Percentiles rank a stretch among this genome's conserved stretches.
phyloP scores from a whole-genome alignment of 2,797 vertebrate species.

The Microchirus variegatus region DNA sequence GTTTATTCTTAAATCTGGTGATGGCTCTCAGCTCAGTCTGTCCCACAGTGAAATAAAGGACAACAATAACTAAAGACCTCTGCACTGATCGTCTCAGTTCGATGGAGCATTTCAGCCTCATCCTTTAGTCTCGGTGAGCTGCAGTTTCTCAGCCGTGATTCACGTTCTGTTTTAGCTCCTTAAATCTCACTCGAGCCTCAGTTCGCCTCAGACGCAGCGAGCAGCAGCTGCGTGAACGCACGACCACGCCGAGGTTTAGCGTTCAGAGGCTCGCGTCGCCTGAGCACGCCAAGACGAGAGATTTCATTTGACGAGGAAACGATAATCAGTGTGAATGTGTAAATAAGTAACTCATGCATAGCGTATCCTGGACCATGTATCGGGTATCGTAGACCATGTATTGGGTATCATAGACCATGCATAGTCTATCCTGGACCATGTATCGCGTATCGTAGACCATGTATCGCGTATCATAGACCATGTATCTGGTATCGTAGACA shows the following conservation, averaged over 20 bases:
- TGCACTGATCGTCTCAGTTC: too few species aligned
- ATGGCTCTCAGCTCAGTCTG: too few species aligned
- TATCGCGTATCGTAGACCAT: too few species aligned
- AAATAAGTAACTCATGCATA: background rate
- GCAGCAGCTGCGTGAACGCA: background rate
- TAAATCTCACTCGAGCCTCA: background rate
- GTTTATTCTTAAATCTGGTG: too few species aligned
- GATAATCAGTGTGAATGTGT: background rate
- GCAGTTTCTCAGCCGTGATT: background rate
- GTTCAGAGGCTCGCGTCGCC: background rate
- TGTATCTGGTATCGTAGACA: too few species aligned
- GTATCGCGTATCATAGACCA: too few species aligned
- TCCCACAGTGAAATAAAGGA: too few species aligned
- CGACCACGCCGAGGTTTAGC: background rate
- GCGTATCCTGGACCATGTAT: too few species aligned
- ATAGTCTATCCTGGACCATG: too few species aligned
- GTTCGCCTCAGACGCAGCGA: background rate
- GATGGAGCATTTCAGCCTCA: background rate
- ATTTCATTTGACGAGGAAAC: background rate
- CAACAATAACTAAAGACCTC: too few species aligned
- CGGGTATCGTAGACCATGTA: too few species aligned
- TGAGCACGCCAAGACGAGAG: background rate
- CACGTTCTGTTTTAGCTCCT: background rate
- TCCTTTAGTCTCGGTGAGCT: background rate
- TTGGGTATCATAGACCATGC: too few species aligned